A percentile compares a stretch with the other conserved stretches of the same genome.
Evolutionary conservation across 2,888 invertebrate species (phyloP).

Genomic region (Drosophila ochracea): DNA sequence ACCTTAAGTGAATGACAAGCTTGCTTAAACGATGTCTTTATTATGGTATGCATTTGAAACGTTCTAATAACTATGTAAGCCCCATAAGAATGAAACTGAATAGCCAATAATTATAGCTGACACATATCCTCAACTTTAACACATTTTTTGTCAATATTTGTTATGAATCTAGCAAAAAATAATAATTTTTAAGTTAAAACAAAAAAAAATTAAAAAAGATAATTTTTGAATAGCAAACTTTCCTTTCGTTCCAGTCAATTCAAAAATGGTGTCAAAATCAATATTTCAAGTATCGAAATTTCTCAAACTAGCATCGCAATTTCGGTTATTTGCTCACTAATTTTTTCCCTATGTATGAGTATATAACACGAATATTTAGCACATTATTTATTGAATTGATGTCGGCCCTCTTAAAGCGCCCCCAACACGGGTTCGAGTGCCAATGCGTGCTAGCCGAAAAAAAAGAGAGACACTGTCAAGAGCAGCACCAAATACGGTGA

Average conservation of each 20-base stretch:
- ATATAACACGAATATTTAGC: constrained; percentile 51
- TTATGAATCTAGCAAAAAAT: neutral
- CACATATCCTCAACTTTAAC: neutral
- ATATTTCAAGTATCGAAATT: neutral
- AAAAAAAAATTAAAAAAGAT: neutral
- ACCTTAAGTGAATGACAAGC: neutral
- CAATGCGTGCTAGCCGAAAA: constrained; percentile 63
- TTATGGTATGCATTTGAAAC: neutral
- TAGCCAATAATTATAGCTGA: neutral
- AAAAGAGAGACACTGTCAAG: constrained; percentile 26
- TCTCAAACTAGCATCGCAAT: constrained; percentile 10
- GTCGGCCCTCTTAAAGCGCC: constrained; percentile 54
- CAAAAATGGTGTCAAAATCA: neutral
- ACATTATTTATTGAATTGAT: constrained; percentile 52
- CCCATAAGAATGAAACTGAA: neutral
- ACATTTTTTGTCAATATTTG: neutral
- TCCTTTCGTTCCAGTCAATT: neutral
- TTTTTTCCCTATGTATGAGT: neutral
- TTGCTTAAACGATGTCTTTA: neutral
- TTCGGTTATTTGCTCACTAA: neutral
- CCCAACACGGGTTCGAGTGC: constrained; percentile 59
- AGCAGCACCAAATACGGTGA: constrained; percentile 56
- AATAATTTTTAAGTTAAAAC: no score
- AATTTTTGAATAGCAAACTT: neutral
- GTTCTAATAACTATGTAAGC: neutral